Percentiles rank a stretch among this genome's conserved stretches.
phyloP scores from a whole-genome alignment of 2,113 vertebrate species.

The Scolopax mira region DNA sequence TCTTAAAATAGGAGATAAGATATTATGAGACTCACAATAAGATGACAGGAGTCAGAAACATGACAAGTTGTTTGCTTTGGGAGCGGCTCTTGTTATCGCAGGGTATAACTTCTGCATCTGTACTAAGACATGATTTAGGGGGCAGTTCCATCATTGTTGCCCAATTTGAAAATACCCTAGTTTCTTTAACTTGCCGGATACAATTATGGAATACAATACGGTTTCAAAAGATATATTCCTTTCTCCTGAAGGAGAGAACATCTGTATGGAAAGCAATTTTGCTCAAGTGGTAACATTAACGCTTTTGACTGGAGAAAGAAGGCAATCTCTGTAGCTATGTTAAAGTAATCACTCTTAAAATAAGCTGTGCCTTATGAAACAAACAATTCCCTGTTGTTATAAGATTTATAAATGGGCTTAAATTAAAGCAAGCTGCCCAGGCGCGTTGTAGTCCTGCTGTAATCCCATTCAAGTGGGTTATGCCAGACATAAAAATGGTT shows the following conservation, averaged over 20 bases:
- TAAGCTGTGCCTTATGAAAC: not conserved
- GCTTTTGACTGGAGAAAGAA: not conserved
- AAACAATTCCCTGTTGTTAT: not conserved
- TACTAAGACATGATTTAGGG: not conserved
- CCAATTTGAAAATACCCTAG: not conserved
- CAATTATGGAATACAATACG: not conserved
- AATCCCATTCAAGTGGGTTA: not conserved
- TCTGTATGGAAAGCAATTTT: not conserved
- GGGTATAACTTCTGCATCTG: not conserved
- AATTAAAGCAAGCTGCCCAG: not conserved
- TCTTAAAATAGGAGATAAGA: not conserved
- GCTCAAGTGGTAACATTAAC: not conserved
- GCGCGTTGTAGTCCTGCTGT: not conserved
- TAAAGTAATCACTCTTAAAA: not conserved
- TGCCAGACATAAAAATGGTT: conserved; percentile 49
- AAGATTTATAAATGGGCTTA: not conserved
- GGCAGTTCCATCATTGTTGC: not conserved
- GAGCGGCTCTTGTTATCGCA: not conserved
- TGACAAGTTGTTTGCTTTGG: not conserved
- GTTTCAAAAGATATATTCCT: not conserved
- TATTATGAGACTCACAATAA: not conserved
- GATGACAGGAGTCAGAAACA: not conserved
- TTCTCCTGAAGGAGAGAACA: not conserved
- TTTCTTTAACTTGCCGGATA: not conserved
- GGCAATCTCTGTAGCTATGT: not conserved